Conservation (phyloP, 2,888 invertebrate species). For the Xylota segnis region DNA sequence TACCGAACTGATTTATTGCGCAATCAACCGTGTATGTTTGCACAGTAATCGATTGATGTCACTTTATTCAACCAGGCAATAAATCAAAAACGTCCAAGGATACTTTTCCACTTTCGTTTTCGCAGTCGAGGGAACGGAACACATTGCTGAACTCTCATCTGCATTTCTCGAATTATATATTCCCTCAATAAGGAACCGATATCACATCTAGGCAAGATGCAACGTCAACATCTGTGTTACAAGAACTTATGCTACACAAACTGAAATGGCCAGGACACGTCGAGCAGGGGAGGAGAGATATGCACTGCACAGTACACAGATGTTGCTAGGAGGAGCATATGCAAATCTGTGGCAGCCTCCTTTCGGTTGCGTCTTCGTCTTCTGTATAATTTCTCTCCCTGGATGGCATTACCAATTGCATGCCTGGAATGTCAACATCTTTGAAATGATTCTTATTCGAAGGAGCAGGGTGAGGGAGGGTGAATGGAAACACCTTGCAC, state of each 20-base stretch:
- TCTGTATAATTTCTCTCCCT: conserved; percentile 22
- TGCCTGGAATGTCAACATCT: conserved; percentile 38
- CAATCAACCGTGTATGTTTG: conserved; percentile 44
- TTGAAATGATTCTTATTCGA: conserved; percentile 15
- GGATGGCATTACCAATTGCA: conserved; percentile 36
- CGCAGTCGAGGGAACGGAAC: conserved; percentile 5
- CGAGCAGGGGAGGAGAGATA: no score
- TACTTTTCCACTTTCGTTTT: conserved; percentile 39
- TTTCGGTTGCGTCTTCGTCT: background rate
- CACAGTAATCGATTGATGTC: conserved; percentile 52
- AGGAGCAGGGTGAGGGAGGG: background rate
- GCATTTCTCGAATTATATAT: conserved; percentile 54
- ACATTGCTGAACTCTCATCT: conserved; percentile 39
- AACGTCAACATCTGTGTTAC: conserved; percentile 59
- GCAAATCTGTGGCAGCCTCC: conserved; percentile 36
- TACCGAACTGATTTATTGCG: conserved; percentile 41
- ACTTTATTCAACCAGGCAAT: conserved; percentile 48
- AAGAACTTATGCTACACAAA: conserved; percentile 31
- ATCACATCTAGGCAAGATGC: conserved; percentile 46
- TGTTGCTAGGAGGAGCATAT: conserved; percentile 17
- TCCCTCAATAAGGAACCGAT: conserved; percentile 25
- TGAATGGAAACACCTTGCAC: background rate
- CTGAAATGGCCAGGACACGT: conserved; percentile 19
- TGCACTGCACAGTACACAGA: background rate
- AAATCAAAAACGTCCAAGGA: conserved; percentile 54